Conservation (phyloP, 2,113 vertebrate genomes). For the Eptesicus fuscus region DNA sequence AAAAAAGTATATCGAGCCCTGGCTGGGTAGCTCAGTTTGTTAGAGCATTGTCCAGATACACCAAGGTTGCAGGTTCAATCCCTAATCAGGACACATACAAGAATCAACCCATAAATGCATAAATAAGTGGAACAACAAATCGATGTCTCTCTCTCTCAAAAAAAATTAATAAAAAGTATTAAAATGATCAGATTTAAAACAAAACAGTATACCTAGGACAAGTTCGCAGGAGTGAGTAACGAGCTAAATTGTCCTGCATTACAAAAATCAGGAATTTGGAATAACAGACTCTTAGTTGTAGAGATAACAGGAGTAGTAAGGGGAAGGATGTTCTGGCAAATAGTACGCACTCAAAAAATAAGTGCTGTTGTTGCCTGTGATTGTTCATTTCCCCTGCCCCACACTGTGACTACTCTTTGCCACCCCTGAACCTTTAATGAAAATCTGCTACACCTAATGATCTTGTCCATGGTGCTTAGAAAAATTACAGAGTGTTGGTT, state of each 20-base stretch:
- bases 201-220: background rate
- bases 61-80: too few relatives aligned
- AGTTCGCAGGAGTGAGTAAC: background rate
- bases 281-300: background rate
- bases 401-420: background rate
- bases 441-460: background rate
- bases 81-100: too few relatives aligned
- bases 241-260: background rate
- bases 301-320: background rate
- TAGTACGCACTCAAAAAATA: background rate
- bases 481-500: background rate
- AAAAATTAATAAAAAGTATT: too few relatives aligned
- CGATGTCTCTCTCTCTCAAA: too few relatives aligned
- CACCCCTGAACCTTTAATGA: background rate
- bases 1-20: background rate
- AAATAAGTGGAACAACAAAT: too few relatives aligned
- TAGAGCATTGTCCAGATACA: too few relatives aligned
- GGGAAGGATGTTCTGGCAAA: background rate
- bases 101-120: too few relatives aligned
- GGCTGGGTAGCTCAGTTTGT: too few relatives aligned
- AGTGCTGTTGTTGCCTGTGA: background rate
- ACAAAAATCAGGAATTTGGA: background rate
- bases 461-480: background rate
- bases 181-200: too few relatives aligned
- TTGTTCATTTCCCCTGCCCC: background rate